A percentile compares a stretch with the other conserved stretches of the same genome.
Evolutionary conservation across 2,888 invertebrate species (phyloP).

Genomic region (Zonitis immaculata): DNA sequence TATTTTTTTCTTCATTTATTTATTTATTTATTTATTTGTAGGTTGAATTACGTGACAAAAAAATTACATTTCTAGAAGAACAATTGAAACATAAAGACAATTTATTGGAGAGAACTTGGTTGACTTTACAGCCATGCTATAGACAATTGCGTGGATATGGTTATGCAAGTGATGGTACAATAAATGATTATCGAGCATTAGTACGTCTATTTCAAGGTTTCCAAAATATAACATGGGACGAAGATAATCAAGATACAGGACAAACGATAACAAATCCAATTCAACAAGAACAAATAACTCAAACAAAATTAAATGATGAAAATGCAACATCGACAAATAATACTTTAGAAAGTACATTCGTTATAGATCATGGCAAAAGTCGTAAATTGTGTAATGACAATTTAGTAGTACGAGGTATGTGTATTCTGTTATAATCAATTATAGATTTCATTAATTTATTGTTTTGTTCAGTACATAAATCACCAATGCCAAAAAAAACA

Average conservation of each 20-base stretch:
- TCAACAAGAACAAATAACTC: conserved; percentile 10
- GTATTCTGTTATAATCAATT: conserved; percentile 28
- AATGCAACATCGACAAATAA: background rate
- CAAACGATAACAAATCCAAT: conserved; percentile 20
- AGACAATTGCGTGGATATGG: conserved; percentile 57
- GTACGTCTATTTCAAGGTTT: conserved; percentile 57
- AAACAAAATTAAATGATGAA: conserved; percentile 11
- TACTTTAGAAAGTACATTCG: conserved; percentile 29
- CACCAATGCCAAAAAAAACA: conserved; percentile 4
- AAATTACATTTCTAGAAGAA: conserved; percentile 27
- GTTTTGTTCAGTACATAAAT: conserved; percentile 8
- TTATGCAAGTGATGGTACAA: conserved; percentile 54
- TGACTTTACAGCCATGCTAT: conserved; percentile 56
- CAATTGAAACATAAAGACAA: conserved; percentile 32
- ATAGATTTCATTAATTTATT: conserved; percentile 3
- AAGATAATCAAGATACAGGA: conserved; percentile 28
- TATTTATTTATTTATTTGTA: too few relatives aligned
- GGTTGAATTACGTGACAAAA: conserved; percentile 30
- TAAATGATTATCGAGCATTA: conserved; percentile 56
- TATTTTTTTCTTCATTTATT: background rate
- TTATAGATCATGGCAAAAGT: conserved; percentile 20
- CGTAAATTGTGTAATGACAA: conserved; percentile 26
- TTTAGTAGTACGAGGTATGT: conserved; percentile 38
- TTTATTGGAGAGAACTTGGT: conserved; percentile 44
- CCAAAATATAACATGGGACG: conserved; percentile 58